Evolutionary conservation across 2,113 vertebrate genomes (phyloP), one percentile per base, ranked within the genome.

Genomic region (Oophaga pumilio): DNA sequence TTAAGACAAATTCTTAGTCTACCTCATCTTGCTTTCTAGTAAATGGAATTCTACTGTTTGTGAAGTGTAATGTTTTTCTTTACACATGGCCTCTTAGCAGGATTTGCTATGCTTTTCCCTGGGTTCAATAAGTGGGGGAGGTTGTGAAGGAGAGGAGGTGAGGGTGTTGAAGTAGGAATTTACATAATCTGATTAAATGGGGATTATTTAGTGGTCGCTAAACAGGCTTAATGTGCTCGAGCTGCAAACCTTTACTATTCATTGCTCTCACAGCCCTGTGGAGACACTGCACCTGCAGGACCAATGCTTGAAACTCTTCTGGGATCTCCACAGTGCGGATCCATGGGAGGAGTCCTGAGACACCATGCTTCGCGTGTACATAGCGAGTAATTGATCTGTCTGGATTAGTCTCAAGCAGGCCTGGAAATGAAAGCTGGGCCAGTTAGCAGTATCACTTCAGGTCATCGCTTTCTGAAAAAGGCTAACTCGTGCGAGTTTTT

Each of bases 161-260:
- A 89, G 90, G 92, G 91, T 89, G 88, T 71, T 97, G 95, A 96
- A 97, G 96, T 95, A 96, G 94, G 94, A 96, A 99, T 99, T 99
- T 98, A 95, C 98, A 99, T 99, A 99, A 99, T 98, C 97, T 95
- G 97, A 99, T 99, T 99, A 95, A 88, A 89, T 33, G 91, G 84
- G 96, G 97, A 98, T 99, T 98, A 96, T 94, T 93, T 92, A 92
- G 92, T 91, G 94, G 95, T 94, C 93, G 94, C 95, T 96, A 95
- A 96, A 96, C 90, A 92, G 95, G 93, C 93, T 93, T 93, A 94
- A 93, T 96, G 96, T 96, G 96, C 95, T 96, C 93, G 91, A 95
- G 95, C 95, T 96, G 95, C 97, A 95, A 96, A 94, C 93, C 94
- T 95, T 94, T 84, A 93, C 94, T 97, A 98, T 98, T 98, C 97